These are phyloP conservation scores for Aspidiotus rigidus DNA, from an alignment of 2,888 invertebrate genomes.

Conservation along the genomic window DNA sequence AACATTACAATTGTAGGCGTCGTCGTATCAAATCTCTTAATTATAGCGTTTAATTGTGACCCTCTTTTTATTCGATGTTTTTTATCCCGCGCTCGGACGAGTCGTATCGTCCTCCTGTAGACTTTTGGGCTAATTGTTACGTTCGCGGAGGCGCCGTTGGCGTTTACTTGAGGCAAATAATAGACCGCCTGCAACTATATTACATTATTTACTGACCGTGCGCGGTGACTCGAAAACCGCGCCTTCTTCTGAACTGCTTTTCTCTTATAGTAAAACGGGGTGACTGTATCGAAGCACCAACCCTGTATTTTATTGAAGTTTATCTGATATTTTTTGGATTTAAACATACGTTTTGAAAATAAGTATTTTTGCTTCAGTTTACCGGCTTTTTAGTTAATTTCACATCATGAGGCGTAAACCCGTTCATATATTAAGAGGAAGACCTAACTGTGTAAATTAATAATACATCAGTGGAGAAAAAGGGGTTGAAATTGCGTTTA, in stretches of 20 bases:
- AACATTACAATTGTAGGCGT: constrained; percentile 20
- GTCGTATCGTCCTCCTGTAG: constrained; percentile 1
- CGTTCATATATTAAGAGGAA: background rate
- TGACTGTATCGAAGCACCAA: background rate
- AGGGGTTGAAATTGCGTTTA: too few relatives aligned
- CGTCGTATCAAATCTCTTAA: constrained; percentile 31
- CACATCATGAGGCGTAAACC: background rate
- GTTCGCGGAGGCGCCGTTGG: constrained; percentile 30
- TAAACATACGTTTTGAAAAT: background rate
- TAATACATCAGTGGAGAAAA: background rate
- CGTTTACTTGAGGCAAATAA: constrained; percentile 25
- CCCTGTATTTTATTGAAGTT: background rate
- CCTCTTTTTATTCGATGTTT: constrained; percentile 4
- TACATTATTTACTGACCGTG: constrained; percentile 25
- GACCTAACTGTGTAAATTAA: background rate
- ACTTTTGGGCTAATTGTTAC: constrained; percentile 20
- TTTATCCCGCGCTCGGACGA: background rate
- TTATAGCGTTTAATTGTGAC: constrained; percentile 32
- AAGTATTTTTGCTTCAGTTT: background rate
- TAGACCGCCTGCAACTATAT: constrained; percentile 13
- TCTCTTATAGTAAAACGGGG: background rate
- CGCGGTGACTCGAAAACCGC: constrained; percentile 10
- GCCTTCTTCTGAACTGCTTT: background rate
- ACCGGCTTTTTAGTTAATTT: too few relatives aligned
- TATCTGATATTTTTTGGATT: background rate